These are phyloP conservation scores for Fabriciana adippe DNA, from an alignment of 2,888 invertebrate species.

Conservation along the genomic window DNA sequence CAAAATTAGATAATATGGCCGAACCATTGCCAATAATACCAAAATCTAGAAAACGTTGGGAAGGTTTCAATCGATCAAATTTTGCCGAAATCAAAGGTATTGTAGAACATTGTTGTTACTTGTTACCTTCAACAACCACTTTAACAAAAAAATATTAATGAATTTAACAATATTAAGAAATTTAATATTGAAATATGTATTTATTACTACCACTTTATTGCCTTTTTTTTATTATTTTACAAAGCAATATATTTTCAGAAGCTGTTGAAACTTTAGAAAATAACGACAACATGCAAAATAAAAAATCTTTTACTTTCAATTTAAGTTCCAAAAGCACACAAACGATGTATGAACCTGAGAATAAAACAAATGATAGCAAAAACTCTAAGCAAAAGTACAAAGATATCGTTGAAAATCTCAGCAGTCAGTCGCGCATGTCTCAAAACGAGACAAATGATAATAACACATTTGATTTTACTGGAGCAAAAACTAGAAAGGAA, in stretches of 20 bases:
- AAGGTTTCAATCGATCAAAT: not conserved
- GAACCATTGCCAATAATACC: not conserved
- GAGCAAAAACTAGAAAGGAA: not conserved
- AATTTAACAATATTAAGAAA: no score
- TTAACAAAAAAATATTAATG: no score
- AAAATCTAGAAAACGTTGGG: conserved; percentile 12
- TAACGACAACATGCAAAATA: no score
- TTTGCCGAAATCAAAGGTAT: conserved; percentile 1
- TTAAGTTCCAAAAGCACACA: no score
- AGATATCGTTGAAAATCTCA: not conserved
- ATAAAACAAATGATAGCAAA: not conserved
- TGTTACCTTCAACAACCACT: not conserved
- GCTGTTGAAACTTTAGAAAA: no score
- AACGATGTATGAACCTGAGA: no score
- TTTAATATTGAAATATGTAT: no score
- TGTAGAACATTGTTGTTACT: not conserved
- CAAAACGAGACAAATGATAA: not conserved
- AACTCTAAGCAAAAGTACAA: not conserved
- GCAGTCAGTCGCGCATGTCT: not conserved
- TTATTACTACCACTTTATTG: no score
- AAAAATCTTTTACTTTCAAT: no score
- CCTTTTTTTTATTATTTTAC: no score
- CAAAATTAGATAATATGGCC: conserved; percentile 6
- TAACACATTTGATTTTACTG: not conserved
- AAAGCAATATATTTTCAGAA: no score